phyloP scores from a whole-genome alignment of 1,140 invertebrate species.

The Drosophila hydei region DNA sequence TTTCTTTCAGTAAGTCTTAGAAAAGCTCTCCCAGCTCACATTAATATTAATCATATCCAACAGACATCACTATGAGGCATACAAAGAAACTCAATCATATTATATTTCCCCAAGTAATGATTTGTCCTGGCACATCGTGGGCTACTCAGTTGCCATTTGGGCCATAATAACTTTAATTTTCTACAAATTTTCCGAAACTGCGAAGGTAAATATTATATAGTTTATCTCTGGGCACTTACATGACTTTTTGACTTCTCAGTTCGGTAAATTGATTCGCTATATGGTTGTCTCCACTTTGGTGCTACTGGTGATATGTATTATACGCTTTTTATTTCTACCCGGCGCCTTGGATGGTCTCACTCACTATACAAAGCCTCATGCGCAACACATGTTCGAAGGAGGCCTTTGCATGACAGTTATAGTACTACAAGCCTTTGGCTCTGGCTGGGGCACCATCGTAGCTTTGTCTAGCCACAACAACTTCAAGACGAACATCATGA shows the following conservation, averaged over 20 bases:
- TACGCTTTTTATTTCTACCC: slow-evolving; percentile 85
- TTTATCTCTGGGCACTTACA: neutral
- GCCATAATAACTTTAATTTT: slow-evolving; percentile 49
- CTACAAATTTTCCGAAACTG: slow-evolving; percentile 58
- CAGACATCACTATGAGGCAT: slow-evolving; percentile 43
- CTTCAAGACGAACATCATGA: slow-evolving; percentile 90
- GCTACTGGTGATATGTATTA: slow-evolving; percentile 48
- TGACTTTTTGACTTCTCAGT: slow-evolving; percentile 30
- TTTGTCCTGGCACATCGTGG: slow-evolving; percentile 49
- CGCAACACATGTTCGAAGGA: slow-evolving; percentile 21
- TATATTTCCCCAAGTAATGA: neutral
- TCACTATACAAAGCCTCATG: slow-evolving; percentile 90
- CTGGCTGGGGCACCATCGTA: slow-evolving; percentile 95
- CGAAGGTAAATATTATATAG: slow-evolving; percentile 29
- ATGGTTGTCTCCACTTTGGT: slow-evolving; percentile 42
- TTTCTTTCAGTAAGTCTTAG: slow-evolving; percentile 56
- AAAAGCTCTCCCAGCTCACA: too few species aligned
- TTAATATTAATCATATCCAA: neutral
- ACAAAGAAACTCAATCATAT: neutral
- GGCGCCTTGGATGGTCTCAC: slow-evolving; percentile 90
- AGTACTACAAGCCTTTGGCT: slow-evolving; percentile 87
- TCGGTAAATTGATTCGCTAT: slow-evolving; percentile 59
- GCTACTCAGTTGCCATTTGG: slow-evolving; percentile 47
- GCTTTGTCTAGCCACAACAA: slow-evolving; percentile 95
- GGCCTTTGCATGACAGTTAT: slow-evolving; percentile 29